Conservation (phyloP, 2,797 vertebrate genomes). For the Pipistrellus kuhlii region DNA sequence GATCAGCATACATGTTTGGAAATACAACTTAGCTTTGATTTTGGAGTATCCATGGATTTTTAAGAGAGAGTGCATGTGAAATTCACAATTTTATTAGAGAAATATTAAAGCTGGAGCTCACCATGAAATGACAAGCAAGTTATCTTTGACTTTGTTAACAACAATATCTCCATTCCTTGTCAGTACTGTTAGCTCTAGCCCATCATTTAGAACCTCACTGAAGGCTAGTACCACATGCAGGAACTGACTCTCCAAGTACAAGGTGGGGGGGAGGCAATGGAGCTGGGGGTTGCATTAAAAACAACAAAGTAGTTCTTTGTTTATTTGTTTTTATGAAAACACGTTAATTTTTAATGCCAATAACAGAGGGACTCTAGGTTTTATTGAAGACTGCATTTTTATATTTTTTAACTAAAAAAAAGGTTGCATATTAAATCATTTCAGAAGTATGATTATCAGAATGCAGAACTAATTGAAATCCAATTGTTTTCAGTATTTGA, state of each 20-base stretch:
- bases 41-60: background rate
- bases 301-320: constrained; percentile 72
- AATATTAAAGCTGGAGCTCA: background rate
- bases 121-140: background rate
- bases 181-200: constrained; percentile 18
- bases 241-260: background rate
- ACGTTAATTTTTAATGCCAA: constrained; percentile 68
- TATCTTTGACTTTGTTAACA: constrained; percentile 2
- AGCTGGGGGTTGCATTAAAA: background rate
- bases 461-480: constrained; percentile 49
- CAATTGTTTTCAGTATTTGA: background rate
- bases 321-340: constrained; percentile 61
- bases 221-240: background rate
- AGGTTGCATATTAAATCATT: background rate
- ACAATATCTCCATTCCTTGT: constrained; percentile 25
- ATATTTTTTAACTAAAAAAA: constrained; percentile 43
- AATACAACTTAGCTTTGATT: constrained; percentile 38
- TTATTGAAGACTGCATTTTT: constrained; percentile 57
- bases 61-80: constrained; percentile 26
- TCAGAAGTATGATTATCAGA: background rate
- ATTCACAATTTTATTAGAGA: constrained; percentile 43
- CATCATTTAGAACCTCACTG: background rate
- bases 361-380: constrained; percentile 65
- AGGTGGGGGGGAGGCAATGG: no score
- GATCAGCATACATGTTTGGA: background rate